phyloP scores from a whole-genome alignment of 2,113 vertebrate species.

The Camelus dromedarius region DNA sequence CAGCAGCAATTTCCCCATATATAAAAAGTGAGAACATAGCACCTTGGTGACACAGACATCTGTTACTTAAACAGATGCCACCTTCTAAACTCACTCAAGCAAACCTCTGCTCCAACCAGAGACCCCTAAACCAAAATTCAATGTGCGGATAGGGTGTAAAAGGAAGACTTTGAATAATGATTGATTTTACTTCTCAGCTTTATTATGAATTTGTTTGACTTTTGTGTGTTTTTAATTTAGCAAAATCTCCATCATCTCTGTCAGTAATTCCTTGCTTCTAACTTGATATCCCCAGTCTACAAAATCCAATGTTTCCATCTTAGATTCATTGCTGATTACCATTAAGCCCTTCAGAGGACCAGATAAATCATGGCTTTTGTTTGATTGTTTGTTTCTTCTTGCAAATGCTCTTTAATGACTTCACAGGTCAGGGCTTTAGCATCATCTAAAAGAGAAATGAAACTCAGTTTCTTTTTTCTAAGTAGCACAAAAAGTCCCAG shows the following conservation, averaged over 20 bases:
- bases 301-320: conserved; percentile 33
- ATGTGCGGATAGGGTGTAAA: conserved; percentile 74
- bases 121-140: conserved; percentile 84
- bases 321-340: conserved; percentile 37
- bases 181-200: conserved; percentile 67
- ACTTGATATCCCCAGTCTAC: conserved; percentile 57
- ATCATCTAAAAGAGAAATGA: conserved; percentile 78
- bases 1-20: conserved; percentile 86
- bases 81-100: conserved; percentile 85
- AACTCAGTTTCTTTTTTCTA: conserved; percentile 73
- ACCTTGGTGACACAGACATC: conserved; percentile 90
- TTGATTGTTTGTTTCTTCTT: conserved; percentile 78
- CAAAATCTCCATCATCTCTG: neutral
- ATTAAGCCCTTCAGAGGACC: neutral
- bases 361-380: conserved; percentile 63
- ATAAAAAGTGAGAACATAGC: conserved; percentile 90
- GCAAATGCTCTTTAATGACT: conserved; percentile 46
- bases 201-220: conserved; percentile 56
- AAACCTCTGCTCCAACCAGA: conserved; percentile 80
- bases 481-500: conserved; percentile 30
- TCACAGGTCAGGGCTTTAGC: conserved; percentile 59
- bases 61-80: conserved; percentile 90
- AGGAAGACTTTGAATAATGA: conserved; percentile 67
- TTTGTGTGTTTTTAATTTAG: conserved; percentile 56
- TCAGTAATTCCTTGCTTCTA: conserved; percentile 18